Evolutionary conservation across 2,888 invertebrate genomes (phyloP), one percentile per base, ranked within the genome.

Genomic region (Alloplasta piceator): DNA sequence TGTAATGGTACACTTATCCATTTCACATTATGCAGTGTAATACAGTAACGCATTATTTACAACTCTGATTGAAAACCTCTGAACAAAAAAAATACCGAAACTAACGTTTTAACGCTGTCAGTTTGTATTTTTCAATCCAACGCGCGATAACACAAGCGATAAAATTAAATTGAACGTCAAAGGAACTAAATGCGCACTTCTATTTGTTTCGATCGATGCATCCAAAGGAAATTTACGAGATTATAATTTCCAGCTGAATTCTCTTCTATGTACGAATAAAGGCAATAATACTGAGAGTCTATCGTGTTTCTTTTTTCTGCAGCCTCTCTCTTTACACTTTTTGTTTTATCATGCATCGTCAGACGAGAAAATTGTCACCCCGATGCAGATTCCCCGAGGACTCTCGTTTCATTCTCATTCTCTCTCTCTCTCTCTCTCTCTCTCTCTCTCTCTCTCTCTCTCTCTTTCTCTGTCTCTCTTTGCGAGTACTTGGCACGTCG

Each of bases 381-480:
- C 70, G 43, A 76, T 70, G 70, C 63, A 1, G 39, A 76, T 63
- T 76, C 70, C 70, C 70, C 16, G 70, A 76, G 70, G 70, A 76
- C 41, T 52, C 75, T 9, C 38, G 16, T 56, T 26, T 26, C 56
- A 43, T 61, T 10, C 55, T 68, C 58, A 66, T 12, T 39, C 1
- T 26, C 26, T 26, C 26, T 26, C 26, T 26, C 3, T 68, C 58
- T 74, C 26, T 73, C 63, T 68, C 39, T 64, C 12, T 39, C 58
- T 74, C 26, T 39, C 1, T 26, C 26, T 26, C 26, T 26, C 26
- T 26, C 3, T 68, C 58, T 68, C 58, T 74, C 26, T 39, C 1
- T 26, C 26, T 26, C 26, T 26, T 3, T 26, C 3, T 68, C 58
- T 74, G 12, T 73, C 63, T 68, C 39, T 64, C 12, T 39, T 36